phyloP scores from a whole-genome alignment of 35 echinoderm and acorn worm species.

The Lytechinus variegatus region DNA sequence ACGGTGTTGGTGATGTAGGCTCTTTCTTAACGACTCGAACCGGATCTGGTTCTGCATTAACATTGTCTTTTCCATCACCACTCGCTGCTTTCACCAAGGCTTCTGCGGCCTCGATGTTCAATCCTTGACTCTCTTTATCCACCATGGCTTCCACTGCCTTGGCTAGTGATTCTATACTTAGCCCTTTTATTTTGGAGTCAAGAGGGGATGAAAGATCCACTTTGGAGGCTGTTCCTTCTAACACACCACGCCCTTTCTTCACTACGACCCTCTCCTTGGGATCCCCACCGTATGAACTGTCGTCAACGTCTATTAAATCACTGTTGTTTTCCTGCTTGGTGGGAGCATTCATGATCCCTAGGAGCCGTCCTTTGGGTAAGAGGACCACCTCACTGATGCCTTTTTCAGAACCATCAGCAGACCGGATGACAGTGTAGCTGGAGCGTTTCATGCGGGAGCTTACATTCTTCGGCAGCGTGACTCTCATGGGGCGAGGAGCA shows the following conservation, averaged over 20 bases:
- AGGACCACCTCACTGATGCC: conserved; percentile 92
- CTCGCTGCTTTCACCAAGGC: not conserved
- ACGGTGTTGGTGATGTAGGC: not conserved
- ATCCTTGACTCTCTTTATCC: conserved; percentile 36
- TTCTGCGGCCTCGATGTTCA: conserved; percentile 42
- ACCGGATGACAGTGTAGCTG: conserved; percentile 90
- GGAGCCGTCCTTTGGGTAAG: conserved; percentile 74
- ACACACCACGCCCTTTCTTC: not conserved
- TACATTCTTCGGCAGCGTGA: conserved; percentile 75
- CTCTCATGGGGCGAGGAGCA: conserved; percentile 54
- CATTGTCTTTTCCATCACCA: not conserved
- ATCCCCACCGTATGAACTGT: not conserved
- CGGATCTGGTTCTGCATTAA: not conserved
- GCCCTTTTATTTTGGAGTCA: not conserved
- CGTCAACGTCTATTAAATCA: not conserved
- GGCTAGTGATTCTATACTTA: conserved; percentile 30
- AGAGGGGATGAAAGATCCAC: not conserved
- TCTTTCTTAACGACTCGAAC: not conserved
- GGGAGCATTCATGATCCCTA: conserved; percentile 48
- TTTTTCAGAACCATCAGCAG: conserved; percentile 67
- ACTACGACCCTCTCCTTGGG: not conserved
- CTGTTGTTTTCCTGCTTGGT: not conserved
- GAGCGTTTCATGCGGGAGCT: conserved; percentile 68
- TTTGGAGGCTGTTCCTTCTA: not conserved
- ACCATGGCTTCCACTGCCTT: conserved; percentile 44